Evolutionary conservation across 2,888 invertebrate genomes (phyloP).

Genomic region (Eristalinus sepulchralis): DNA sequence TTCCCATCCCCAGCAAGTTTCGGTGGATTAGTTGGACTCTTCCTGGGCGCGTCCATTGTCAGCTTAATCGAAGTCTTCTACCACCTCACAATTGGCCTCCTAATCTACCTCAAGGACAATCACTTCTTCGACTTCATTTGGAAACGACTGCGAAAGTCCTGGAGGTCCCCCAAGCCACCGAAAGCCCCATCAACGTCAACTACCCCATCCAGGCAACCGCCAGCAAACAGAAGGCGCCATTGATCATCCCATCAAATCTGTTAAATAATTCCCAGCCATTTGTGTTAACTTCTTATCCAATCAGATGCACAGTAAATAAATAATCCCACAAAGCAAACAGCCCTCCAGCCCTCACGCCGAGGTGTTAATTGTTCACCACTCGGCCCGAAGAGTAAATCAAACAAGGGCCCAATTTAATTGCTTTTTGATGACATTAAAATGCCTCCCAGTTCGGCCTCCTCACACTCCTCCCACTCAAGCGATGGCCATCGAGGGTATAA

Average conservation of each 20-base stretch:
- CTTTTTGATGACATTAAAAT: slow-evolving; percentile 77
- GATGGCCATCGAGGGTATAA: slow-evolving; percentile 43
- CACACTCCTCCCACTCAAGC: neutral
- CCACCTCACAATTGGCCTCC: slow-evolving; percentile 77
- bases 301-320: slow-evolving; percentile 64
- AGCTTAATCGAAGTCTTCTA: slow-evolving; percentile 81
- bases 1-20: slow-evolving; percentile 78
- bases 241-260: slow-evolving; percentile 55
- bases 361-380: slow-evolving; percentile 66
- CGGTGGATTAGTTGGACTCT: slow-evolving; percentile 81
- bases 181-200: neutral
- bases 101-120: slow-evolving; percentile 76
- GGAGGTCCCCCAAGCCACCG: neutral
- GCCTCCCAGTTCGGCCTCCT: neutral
- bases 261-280: slow-evolving; percentile 49
- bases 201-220: slow-evolving; percentile 1
- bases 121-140: slow-evolving; percentile 57
- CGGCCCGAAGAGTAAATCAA: slow-evolving; percentile 45
- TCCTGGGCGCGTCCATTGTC: slow-evolving; percentile 81
- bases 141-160: neutral
- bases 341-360: neutral
- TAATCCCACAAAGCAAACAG: slow-evolving; percentile 47
- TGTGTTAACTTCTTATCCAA: slow-evolving; percentile 46
- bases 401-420: slow-evolving; percentile 75
- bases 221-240: slow-evolving; percentile 40